Percentiles rank a stretch among this genome's conserved stretches.
Conservation (phyloP, 2,888 invertebrate species). For the Erannis defoliaria region DNA sequence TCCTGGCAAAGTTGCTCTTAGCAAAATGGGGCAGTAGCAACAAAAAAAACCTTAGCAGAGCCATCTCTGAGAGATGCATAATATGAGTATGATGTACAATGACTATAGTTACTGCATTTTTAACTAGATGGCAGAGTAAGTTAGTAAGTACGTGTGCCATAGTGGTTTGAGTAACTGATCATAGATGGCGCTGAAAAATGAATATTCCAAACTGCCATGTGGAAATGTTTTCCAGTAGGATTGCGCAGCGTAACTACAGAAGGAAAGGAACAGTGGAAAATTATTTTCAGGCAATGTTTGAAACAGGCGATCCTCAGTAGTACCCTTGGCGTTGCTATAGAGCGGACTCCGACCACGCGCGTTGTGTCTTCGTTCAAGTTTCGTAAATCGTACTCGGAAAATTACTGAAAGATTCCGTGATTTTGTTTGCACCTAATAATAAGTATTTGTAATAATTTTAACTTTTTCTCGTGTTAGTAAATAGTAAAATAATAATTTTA, state of each 20-base stretch:
- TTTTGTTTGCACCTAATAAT: not conserved
- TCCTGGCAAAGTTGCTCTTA: too few relatives aligned
- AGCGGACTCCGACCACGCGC: slow-evolving; percentile 51
- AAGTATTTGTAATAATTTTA: too few relatives aligned
- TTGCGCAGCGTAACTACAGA: slow-evolving; percentile 70
- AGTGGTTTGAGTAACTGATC: not conserved
- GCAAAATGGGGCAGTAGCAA: too few relatives aligned
- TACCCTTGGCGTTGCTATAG: slow-evolving; percentile 65
- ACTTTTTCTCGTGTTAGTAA: slow-evolving; percentile 14
- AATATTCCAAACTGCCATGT: slow-evolving; percentile 52
- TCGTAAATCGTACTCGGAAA: slow-evolving; percentile 56
- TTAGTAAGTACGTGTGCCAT: not conserved
- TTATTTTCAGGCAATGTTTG: slow-evolving; percentile 63
- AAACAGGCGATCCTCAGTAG: slow-evolving; percentile 69
- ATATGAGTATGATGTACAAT: not conserved
- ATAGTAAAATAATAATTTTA: slow-evolving; percentile 1
- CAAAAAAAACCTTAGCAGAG: not conserved
- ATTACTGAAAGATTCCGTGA: slow-evolving; percentile 9
- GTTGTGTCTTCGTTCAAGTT: slow-evolving; percentile 59
- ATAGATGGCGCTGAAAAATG: slow-evolving; percentile 52
- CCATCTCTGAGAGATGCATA: not conserved
- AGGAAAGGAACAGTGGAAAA: slow-evolving; percentile 70
- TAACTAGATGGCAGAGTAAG: not conserved
- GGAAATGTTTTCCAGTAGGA: slow-evolving; percentile 72
- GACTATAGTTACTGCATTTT: not conserved